These are phyloP conservation scores for Baryphthengus martii DNA, from an alignment of 2,113 vertebrate genomes.

Conservation along the genomic window DNA sequence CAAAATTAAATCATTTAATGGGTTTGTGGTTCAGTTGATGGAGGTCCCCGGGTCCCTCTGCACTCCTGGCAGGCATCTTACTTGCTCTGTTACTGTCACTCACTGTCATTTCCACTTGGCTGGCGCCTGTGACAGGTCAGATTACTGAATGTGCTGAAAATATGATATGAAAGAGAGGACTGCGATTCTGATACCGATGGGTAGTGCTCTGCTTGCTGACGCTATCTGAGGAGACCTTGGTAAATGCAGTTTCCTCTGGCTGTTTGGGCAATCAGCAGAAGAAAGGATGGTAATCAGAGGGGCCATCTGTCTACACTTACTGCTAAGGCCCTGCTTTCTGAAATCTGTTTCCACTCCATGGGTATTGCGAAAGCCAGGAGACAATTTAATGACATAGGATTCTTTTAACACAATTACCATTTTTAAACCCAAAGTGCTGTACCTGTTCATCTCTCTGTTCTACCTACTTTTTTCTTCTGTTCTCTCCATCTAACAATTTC, in stretches of 20 bases:
- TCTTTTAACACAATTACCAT: background rate
- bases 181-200: background rate
- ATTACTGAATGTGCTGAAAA: conserved; percentile 57
- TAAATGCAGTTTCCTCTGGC: conserved; percentile 3
- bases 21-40: conserved; percentile 71
- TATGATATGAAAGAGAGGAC: conserved; percentile 7
- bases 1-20: conserved; percentile 76
- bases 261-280: background rate
- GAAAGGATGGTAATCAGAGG: background rate
- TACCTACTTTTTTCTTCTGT: background rate
- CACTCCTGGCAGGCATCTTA: conserved; percentile 62
- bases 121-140: conserved; percentile 56
- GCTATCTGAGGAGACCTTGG: background rate
- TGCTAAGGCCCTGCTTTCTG: background rate
- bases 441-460: background rate
- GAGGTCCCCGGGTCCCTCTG: conserved; percentile 60
- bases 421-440: background rate
- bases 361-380: background rate
- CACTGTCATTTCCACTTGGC: conserved; percentile 73
- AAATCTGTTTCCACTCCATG: background rate
- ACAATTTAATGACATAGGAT: background rate
- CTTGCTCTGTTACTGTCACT: conserved; percentile 71
- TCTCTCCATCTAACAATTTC: background rate
- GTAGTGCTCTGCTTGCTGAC: background rate
- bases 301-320: conserved; percentile 8